Percentiles rank a stretch among this genome's conserved stretches.
phyloP scores from a whole-genome alignment of 1,140 invertebrate species.

The Bacillus rossius region DNA sequence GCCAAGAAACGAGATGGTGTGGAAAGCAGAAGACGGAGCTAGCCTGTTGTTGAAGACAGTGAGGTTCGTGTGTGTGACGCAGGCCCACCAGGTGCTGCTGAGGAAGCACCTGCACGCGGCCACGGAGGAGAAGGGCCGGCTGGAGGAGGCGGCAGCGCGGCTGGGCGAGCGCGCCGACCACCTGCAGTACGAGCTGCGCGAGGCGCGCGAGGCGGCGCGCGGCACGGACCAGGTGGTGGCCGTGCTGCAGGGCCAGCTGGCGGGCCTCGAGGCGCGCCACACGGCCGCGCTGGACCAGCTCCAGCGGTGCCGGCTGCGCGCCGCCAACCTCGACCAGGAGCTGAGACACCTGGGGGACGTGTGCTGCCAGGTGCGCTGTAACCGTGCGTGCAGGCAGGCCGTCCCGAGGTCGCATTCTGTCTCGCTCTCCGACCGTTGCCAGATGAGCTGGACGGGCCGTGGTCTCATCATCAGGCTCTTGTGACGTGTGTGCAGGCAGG shows the following conservation, averaged over 20 bases:
- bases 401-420: too few species aligned
- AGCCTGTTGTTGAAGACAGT: too few species aligned
- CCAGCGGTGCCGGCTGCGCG: constrained; percentile 5
- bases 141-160: constrained; percentile 24
- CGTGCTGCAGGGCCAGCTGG: constrained; percentile 11
- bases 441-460: too few species aligned
- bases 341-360: constrained; percentile 14
- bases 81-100: constrained; percentile 21
- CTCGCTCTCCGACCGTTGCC: too few species aligned
- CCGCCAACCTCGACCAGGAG: constrained; percentile 14
- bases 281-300: constrained; percentile 10
- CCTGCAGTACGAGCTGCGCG: constrained; percentile 28
- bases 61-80: too few species aligned
- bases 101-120: constrained; percentile 23
- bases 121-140: constrained; percentile 21
- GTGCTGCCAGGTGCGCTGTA: background rate
- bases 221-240: constrained; percentile 25
- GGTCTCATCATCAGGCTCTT: too few species aligned
- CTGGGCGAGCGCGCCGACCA: constrained; percentile 22
- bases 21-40: too few species aligned
- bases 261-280: constrained; percentile 5
- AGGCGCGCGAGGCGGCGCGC: constrained; percentile 22
- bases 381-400: too few species aligned
- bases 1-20: too few species aligned
- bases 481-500: too few species aligned